Base-by-base conservation (phyloP, 2,797 vertebrate species). In the Anniella stebbinsi region DNA sequence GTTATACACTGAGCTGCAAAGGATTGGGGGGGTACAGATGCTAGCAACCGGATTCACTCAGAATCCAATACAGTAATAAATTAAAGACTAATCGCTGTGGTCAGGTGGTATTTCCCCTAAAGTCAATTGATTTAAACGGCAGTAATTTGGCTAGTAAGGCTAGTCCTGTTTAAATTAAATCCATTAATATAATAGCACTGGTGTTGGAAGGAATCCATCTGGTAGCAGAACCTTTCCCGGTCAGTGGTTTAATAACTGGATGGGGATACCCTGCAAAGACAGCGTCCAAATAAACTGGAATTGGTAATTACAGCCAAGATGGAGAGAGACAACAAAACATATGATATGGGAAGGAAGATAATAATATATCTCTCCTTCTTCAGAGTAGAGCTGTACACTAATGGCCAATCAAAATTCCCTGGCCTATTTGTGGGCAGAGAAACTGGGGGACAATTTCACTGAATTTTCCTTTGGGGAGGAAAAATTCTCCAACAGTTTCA, bases 101-200 rank as follows among this genome's bases (percentile, higher is more conserved):
- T 97, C 96, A 97, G 97, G 95, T 96, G 97, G 96, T 95, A 96
- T 97, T 97, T 97, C 91, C 96, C 95, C 96, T 94, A 97, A 97
- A 97, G 96, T 96, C 97, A 97, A 98, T 98, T 98, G 97, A 98
- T 97, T 98, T 98, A 97, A 98, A 98, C 97, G 95, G 96, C 96
- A 97, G 97, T 97, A 97, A 98, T 98, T 97, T 97, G 97, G 96
- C 96, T 96, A 97, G 97, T 83, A 95, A 97, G 96, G 93, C 96
- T 96, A 97, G 97, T 96, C 95, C 95, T 97, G 96, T 97, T 97
- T 97, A 97, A 98, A 97, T 98, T 97, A 97, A 97, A 97, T 87
- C 96, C 97, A 98, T 97, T 98, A 97, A 98, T 97, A 98, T 97
- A 98, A 98, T 96, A 97, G 95, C 96, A 95, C 95, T 95, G 96